Base-by-base conservation (phyloP, 2,113 vertebrate species). In the Cariama cristata region DNA sequence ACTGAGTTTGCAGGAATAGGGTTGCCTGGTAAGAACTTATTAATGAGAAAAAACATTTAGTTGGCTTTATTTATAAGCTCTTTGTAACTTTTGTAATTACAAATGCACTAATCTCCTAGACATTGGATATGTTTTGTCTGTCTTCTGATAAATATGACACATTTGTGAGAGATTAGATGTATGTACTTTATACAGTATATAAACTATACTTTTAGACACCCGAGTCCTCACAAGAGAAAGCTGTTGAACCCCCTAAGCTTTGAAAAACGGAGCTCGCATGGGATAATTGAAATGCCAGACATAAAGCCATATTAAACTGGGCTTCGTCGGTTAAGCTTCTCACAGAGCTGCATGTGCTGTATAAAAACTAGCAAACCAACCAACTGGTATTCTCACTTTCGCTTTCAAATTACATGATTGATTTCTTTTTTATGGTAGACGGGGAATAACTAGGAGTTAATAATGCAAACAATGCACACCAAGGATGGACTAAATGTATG, bases 271-370 rank as follows among this genome's bases (percentile, higher is more conserved):
- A 82, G 66, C 81, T 93, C 22, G 4, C 30, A 35, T 64, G 38
- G 87, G 84, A 87, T 91, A 90, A 95, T 75, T 85, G 60, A 94
- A 96, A 91, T 80, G 77, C 76, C 87, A 94, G 84, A 91, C 84
- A 79, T 85, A 94, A 94, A 97, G 47, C 73, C 74, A 76, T 95
- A 85, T 94, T 95, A 96, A 97, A 97, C 23, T 28, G 53, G 63
- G 75, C 55, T 92, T 91, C 91, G 30, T 73, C 13, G 3, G 77
- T 85, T 91, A 94, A 95, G 69, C 95, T 67, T 87, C 90, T 94
- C 84, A 52, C 68, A 82, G 72, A 89, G 35, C 58, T 3, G n/a
- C 72, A 42, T 62, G n/a, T 69, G 68, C 56, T 82, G 27, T 95
- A 15, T 52, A 72, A 94, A 95, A 96, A 33, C 44, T 50, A 83